Evolutionary conservation across 2,113 vertebrate species (phyloP), one percentile per base, ranked within the genome.

Genomic region (Semicossyphus pulcher): DNA sequence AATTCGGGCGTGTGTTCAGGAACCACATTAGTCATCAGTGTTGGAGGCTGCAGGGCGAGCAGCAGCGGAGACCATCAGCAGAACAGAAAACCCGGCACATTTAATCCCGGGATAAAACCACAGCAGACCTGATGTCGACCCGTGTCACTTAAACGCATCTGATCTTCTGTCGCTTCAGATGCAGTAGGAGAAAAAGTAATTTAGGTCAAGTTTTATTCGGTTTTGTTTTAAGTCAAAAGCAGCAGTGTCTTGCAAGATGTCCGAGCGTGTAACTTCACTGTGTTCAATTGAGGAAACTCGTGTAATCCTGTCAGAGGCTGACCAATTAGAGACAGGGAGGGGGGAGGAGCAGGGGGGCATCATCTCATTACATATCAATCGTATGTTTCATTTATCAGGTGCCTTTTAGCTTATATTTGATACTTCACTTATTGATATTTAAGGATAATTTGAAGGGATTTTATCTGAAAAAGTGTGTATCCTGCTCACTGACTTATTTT

Each of bases 251-350:
- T 1, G 9, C 44, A 21, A 65, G 69, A 79, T 56, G 73, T 58
- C 37, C 31, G 60, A 37, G 51, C 74, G 71, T 87, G 69, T 60
- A 42, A 77, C 76, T 76, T 83, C 47, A 16, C 60, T 32, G 73
- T 53, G 63, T 72, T 83, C 83, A 88, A 88, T 83, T 89, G 87
- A 90, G 82, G 76, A 87, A 88, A 90, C 80, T 77, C 76, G 45
- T 64, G 80, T 73, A 84, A 88, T 81, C 72, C 86, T 54, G 77
- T 85, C 78, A 86, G 80, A 80, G 63, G 49, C 54, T 49, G 79
- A 70, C 87, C 86, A 91, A 90, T 91, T 85, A 91, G 76, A 84
- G 64, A 14, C 32, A 15, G 56, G 10, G 79, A 63, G 67, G 58
- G 51, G 41, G 63, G 59, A 62, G 58, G 31, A 47, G 56, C 8